Evolutionary conservation across 2,113 vertebrate genomes (phyloP).

Genomic region (Steatornis caripensis): DNA sequence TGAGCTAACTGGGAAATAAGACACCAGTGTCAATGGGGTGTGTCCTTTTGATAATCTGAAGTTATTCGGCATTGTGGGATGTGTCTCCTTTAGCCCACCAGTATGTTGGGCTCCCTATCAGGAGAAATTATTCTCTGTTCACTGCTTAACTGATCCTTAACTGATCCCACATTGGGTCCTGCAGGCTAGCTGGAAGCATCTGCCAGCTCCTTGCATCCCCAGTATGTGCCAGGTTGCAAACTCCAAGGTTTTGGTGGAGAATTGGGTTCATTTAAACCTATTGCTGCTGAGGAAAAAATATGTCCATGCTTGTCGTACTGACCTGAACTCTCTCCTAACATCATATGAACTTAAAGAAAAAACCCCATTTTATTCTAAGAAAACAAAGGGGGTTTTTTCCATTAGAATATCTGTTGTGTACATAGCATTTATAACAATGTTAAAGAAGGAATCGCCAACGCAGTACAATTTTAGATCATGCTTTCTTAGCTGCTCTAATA

Average conservation of each 20-base stretch:
- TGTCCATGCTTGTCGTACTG: not conserved
- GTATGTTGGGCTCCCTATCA: accelerated
- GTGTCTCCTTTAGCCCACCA: not conserved
- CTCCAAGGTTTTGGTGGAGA: not conserved
- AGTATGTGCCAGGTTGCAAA: not conserved
- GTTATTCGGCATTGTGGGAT: not conserved
- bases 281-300: not conserved
- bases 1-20: not conserved
- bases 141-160: not conserved
- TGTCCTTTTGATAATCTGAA: not conserved
- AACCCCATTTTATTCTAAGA: not conserved
- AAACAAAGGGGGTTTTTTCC: not conserved
- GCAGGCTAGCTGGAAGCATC: not conserved
- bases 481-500: not conserved
- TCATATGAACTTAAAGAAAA: not conserved
- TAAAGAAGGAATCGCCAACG: not conserved
- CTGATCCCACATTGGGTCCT: not conserved
- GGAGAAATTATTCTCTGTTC: not conserved
- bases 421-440: not conserved
- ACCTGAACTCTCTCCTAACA: not conserved
- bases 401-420: not conserved
- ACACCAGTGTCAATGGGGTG: not conserved
- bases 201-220: not conserved
- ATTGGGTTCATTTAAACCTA: not conserved
- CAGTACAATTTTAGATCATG: not conserved